Evolutionary conservation across 2,113 vertebrate genomes (phyloP).

Genomic region (Pelusios castaneus): DNA sequence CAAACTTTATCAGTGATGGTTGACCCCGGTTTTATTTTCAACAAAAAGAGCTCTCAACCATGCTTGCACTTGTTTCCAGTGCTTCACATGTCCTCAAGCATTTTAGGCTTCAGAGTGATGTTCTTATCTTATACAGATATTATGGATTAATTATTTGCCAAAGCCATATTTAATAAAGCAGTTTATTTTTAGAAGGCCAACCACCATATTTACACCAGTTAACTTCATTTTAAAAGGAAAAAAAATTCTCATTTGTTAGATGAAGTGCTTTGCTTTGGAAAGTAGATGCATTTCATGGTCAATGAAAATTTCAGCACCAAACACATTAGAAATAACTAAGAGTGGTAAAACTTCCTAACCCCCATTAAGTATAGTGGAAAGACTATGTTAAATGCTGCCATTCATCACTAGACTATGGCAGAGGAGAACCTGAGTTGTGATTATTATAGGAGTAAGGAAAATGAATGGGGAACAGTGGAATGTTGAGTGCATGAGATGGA

Average conservation of each 20-base stretch:
- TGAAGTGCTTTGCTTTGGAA: neutral
- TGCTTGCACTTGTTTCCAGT: too few relatives aligned
- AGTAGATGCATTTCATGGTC: neutral
- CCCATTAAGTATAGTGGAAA: neutral
- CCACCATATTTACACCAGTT: neutral
- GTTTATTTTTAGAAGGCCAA: neutral
- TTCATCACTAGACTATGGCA: neutral
- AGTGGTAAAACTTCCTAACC: neutral
- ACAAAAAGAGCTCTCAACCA: too few relatives aligned
- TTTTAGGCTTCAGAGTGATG: too few relatives aligned
- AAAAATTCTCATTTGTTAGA: neutral
- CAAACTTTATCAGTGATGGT: too few relatives aligned
- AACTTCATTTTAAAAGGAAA: neutral
- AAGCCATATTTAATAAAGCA: neutral
- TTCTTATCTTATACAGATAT: too few relatives aligned
- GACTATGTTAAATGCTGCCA: neutral
- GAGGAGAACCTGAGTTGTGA: neutral
- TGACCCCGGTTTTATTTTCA: too few relatives aligned
- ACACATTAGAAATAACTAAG: neutral
- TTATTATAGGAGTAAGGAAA: fast-evolving
- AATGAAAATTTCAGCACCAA: neutral
- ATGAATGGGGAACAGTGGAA: neutral
- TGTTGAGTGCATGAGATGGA: neutral
- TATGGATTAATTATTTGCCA: too few relatives aligned
- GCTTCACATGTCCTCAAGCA: too few relatives aligned